These are phyloP conservation scores for Sepioteuthis lessoniana DNA, from an alignment of 2,888 invertebrate species.

Conservation along the genomic window DNA sequence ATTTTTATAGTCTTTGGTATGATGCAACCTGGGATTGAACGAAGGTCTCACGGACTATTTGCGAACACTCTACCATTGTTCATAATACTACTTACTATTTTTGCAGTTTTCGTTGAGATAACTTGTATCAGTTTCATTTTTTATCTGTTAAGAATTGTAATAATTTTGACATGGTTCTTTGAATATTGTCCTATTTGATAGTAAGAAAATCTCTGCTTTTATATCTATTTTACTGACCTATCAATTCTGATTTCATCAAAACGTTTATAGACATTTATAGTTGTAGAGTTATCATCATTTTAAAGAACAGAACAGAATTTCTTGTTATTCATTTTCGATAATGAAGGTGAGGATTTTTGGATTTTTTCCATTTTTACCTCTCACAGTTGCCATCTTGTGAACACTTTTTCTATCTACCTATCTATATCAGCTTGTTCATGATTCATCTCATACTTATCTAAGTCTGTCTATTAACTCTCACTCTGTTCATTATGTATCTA, in stretches of 20 bases:
- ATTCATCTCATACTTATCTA: too few species aligned
- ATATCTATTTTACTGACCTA: background rate
- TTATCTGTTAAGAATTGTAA: background rate
- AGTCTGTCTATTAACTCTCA: background rate
- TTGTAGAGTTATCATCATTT: background rate
- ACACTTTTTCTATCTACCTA: too few species aligned
- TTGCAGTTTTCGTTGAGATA: too few species aligned
- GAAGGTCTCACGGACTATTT: too few species aligned
- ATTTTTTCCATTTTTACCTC: background rate
- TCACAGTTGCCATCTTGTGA: background rate
- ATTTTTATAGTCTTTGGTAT: too few species aligned
- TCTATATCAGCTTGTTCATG: too few species aligned
- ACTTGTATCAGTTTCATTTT: too few species aligned
- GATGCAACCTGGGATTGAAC: too few species aligned
- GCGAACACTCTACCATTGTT: too few species aligned
- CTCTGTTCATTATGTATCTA: too few species aligned
- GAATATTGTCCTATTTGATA: background rate
- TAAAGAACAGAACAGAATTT: too few species aligned
- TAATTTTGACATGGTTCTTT: background rate
- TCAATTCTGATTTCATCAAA: background rate
- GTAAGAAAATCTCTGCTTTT: background rate
- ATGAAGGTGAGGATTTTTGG: background rate
- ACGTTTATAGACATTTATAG: background rate
- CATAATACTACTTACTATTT: too few species aligned
- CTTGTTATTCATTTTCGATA: background rate